Evolutionary conservation across 92 coral and sea anemone species (phyloP).

Genomic region (Parazoanthus atlanticus): DNA sequence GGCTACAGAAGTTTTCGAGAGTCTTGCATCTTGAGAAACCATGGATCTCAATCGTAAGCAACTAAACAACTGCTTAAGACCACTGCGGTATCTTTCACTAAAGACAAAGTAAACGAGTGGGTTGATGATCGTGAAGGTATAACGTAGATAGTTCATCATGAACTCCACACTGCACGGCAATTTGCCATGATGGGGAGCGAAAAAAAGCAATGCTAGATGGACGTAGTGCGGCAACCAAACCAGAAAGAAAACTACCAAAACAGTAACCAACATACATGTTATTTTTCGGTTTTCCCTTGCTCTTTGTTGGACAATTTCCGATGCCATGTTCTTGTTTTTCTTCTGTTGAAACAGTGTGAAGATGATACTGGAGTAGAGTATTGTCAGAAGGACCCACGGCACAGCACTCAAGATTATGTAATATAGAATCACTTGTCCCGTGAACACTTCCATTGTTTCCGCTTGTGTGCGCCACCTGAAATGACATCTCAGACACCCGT

Average conservation of each 20-base stretch:
- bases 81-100: slow-evolving; percentile 28
- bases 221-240: slow-evolving; percentile 39
- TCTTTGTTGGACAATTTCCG: slow-evolving; percentile 9
- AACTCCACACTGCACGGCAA: slow-evolving; percentile 3
- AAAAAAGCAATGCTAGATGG: not conserved
- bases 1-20: not conserved
- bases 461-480: slow-evolving; percentile 13
- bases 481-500: slow-evolving; percentile 3
- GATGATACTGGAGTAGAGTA: slow-evolving; percentile 23
- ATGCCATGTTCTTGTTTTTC: slow-evolving; percentile 12
- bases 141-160: slow-evolving; percentile 21
- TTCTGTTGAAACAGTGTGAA: slow-evolving; percentile 24
- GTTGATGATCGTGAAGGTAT: slow-evolving; percentile 18
- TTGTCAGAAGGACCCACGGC: slow-evolving; percentile 6
- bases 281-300: slow-evolving; percentile 19
- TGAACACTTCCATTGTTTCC: slow-evolving; percentile 2
- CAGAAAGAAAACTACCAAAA: not conserved
- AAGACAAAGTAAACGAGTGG: slow-evolving; percentile 41
- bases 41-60: not conserved
- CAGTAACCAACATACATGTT: slow-evolving; percentile 26
- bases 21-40: not conserved
- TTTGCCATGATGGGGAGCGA: not conserved
- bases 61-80: not conserved
- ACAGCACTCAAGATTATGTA: slow-evolving; percentile 24
- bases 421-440: slow-evolving; percentile 22